Percentiles rank a stretch among this genome's conserved stretches.
These are phyloP conservation scores for Spinus pinus DNA, from an alignment of 2,797 vertebrate species.

Conservation along the genomic window DNA sequence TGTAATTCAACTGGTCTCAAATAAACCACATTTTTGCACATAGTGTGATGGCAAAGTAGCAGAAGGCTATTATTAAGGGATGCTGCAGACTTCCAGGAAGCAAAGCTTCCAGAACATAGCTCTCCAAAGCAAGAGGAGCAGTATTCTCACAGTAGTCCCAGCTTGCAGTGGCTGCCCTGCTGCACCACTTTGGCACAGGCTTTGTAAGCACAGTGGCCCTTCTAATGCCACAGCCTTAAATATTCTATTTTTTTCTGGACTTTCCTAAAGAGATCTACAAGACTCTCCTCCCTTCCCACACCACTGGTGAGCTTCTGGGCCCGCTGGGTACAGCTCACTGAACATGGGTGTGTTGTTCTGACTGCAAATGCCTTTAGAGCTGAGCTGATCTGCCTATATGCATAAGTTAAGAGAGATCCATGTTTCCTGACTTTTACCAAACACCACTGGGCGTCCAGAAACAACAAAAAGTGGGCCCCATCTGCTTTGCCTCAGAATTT, in stretches of 20 bases:
- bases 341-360: background rate
- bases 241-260: fast-evolving
- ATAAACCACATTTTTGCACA: background rate
- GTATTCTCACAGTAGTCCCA: background rate
- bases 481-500: background rate
- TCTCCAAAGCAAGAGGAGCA: background rate
- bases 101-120: background rate
- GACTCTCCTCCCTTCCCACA: background rate
- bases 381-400: background rate
- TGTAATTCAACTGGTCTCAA: background rate
- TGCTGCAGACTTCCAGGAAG: background rate
- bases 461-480: background rate
- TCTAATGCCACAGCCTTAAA: background rate
- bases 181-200: background rate
- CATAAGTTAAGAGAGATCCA: background rate
- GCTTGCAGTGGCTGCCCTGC: background rate
- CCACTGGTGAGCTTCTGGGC: background rate
- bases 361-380: fast-evolving
- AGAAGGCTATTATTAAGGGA: background rate
- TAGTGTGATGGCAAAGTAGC: background rate
- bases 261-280: background rate
- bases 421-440: background rate
- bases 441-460: background rate
- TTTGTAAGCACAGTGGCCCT: background rate
- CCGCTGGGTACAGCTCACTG: background rate